Base-by-base conservation (phyloP, 2,888 invertebrate species). In the Camptogramma bilineatum region DNA sequence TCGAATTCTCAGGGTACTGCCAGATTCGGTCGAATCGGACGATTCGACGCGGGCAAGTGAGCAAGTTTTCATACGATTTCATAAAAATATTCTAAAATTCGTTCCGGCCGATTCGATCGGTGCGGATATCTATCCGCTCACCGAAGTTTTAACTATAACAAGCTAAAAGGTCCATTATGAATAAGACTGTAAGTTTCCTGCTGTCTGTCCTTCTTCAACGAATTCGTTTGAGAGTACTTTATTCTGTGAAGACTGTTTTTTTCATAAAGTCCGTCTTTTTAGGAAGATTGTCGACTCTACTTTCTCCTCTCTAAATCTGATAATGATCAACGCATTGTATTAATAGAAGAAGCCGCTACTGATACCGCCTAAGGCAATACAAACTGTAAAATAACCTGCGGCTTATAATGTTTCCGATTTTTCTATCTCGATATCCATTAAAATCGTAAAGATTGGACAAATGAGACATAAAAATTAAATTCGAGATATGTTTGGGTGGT, bases 291-390 rank as follows among this genome's bases (percentile, higher is more conserved):
- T 39, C 13, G 34, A 39, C 34, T 39, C 71, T 68, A 72, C 73
- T 77, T 72, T 72, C 77, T 75, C 77, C 42, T 42, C 74, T 75
- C 70, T 74, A n/a, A 57, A 74, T 68, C 63, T 72, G 80, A 80
- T 85, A 81, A 77, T 75, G 72, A 78, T 82, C 81, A 80, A 76
- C 79, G 77, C 62, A 80, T 79, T 81, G 74, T 78, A 78, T 75
- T 79, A 79, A 51, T 50, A 70, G 73, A 77, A 76, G 82, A 78
- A 83, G 80, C 78, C 63, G 87, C 88, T 88, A 86, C 88, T 72
- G 84, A 73, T 80, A 78, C 72, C 78, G 88, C 88, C 86, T 72
- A 62, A 62, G 84, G 88, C 84, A n/a, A 66, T 62, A 73, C 73
- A 77, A 16, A 21, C 31, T 60, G n/a, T 47, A 18, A 13, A 62